phyloP scores from a whole-genome alignment of 2,113 vertebrate species.

The Corydoras maculifer region DNA sequence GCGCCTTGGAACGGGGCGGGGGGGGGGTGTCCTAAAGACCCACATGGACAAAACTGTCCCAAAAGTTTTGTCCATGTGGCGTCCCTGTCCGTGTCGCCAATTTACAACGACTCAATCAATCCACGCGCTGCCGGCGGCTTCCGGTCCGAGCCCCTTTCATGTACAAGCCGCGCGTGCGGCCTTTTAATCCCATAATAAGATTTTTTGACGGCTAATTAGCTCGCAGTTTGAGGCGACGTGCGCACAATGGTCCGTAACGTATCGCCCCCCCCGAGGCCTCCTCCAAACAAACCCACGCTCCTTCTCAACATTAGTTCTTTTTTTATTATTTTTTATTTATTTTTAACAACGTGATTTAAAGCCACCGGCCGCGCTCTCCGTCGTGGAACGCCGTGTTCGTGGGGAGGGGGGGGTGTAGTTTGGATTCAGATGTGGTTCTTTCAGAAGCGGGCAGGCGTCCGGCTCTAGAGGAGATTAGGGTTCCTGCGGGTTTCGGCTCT shows the following conservation, averaged over 20 bases:
- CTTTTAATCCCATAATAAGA: neutral
- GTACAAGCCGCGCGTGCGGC: neutral
- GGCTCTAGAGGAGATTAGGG: conserved; percentile 72
- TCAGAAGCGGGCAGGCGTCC: conserved; percentile 53
- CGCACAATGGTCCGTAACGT: neutral
- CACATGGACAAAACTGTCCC: too few relatives aligned
- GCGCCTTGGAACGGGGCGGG: too few relatives aligned
- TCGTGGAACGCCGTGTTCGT: too few relatives aligned
- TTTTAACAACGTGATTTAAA: too few relatives aligned
- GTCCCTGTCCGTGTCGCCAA: too few relatives aligned
- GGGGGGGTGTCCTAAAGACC: too few relatives aligned
- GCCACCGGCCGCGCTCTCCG: too few relatives aligned
- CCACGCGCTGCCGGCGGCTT: too few relatives aligned
- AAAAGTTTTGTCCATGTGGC: too few relatives aligned
- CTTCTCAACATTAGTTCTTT: neutral
- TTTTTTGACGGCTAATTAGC: neutral
- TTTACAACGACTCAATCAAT: too few relatives aligned
- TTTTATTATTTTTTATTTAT: neutral
- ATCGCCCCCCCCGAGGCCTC: neutral
- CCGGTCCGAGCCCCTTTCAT: neutral
- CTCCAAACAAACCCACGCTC: too few relatives aligned
- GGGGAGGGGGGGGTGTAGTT: neutral
- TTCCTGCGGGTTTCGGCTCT: conserved; percentile 68
- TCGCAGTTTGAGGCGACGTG: neutral
- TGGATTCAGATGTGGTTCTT: conserved; percentile 38